Evolutionary conservation across 2,888 invertebrate species (phyloP), one percentile per base, ranked within the genome.

Genomic region (Nysson spinosus): DNA sequence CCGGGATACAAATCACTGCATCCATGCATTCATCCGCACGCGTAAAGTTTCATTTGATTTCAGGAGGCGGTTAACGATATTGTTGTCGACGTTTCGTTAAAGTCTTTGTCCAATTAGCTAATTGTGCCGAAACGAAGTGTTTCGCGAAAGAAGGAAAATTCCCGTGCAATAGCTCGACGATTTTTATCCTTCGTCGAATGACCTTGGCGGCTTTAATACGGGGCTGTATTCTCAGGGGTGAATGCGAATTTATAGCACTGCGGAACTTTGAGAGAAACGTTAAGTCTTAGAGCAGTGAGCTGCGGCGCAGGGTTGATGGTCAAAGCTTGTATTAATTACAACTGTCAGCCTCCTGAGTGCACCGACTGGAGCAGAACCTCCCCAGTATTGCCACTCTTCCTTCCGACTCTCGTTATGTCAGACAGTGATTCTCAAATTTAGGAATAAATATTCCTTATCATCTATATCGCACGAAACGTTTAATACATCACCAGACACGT

Each of bases 291-390:
- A 19, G 34, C 60, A 49, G 46, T 26, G 32, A 63, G 35, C 55
- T 39, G 40, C 42, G 57, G 57, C 64, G 50, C 39, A 39, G 67
- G 70, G 70, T 78, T 80, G 79, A 81, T 81, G 81, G 78, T 80
- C 81, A 81, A 82, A 82, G 79, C 81, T 80, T 80, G 81, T 81
- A 78, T 80, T 81, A 81, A 81, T 81, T 81, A 81, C 77, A 72
- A 76, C 77, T 78, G 81, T 77, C 80, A 72, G 60, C 57, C 58
- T 60, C 58, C 64, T 69, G 70, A 75, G 76, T 69, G 69, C 69
- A 65, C 54, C 46, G 51, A 62, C 62, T 51, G 39, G 19, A 28
- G 47, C 46, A 55, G 66, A 69, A 69, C 51, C 61, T 58, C 44
- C 24, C 56, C 46, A 47, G 52, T 39, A 30, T 61, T 47, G 67